Conservation (phyloP, 2,797 vertebrate species). For the Brachyrhaphis roseni region DNA sequence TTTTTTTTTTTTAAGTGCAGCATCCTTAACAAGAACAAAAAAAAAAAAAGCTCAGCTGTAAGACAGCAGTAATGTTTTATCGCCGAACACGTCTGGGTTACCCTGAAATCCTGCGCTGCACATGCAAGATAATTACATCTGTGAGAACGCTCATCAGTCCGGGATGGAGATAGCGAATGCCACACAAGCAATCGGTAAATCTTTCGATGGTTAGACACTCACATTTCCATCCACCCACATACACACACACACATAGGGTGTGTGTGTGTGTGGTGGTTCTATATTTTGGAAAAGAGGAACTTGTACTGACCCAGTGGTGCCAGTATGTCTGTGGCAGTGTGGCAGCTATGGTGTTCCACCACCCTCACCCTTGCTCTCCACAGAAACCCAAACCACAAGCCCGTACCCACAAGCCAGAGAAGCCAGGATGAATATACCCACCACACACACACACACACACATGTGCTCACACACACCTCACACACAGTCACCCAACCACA, state of each 20-base stretch:
- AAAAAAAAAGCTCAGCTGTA: background rate
- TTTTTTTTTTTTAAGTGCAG: background rate
- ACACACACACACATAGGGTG: constrained; percentile 27
- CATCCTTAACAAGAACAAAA: background rate
- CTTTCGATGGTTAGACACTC: constrained; percentile 38
- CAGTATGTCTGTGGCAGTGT: constrained; percentile 85
- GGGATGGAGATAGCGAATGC: constrained; percentile 57
- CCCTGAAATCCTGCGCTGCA: constrained; percentile 29
- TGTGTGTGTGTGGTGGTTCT: constrained; percentile 59
- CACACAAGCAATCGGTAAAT: constrained; percentile 51
- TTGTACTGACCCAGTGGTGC: constrained; percentile 77
- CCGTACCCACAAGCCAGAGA: constrained; percentile 84
- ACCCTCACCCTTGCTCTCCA: constrained; percentile 76
- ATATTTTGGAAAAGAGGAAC: constrained; percentile 78
- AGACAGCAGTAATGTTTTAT: constrained; percentile 4
- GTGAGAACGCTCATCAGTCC: constrained; percentile 66
- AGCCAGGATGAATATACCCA: constrained; percentile 78
- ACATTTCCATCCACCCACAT: constrained; percentile 26
- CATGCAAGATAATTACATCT: constrained; percentile 63
- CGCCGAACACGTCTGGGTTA: constrained; percentile 36
- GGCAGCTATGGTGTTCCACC: constrained; percentile 80
- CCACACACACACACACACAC: constrained; percentile 34
- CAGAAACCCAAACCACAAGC: constrained; percentile 80
- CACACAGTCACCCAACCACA: constrained; percentile 72
- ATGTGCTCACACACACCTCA: constrained; percentile 47